phyloP scores from a whole-genome alignment of 1,140 invertebrate genomes.

The Cyrtorhinus lividipennis region DNA sequence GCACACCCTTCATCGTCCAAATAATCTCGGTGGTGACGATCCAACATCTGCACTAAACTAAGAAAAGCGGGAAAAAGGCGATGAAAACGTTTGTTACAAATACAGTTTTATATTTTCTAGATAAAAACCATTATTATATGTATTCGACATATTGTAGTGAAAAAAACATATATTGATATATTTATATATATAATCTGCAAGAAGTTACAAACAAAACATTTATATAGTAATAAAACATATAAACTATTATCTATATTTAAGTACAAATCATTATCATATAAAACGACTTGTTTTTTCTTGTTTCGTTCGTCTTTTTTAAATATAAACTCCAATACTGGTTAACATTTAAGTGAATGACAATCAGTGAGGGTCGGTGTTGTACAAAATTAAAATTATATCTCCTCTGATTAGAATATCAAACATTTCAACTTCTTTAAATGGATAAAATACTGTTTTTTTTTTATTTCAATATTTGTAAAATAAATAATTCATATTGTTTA shows the following conservation, averaged over 20 bases:
- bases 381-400: slow-evolving; percentile 21
- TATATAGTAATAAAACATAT: slow-evolving; percentile 25
- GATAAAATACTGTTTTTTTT: slow-evolving; percentile 23
- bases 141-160: slow-evolving; percentile 24
- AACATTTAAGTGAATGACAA: slow-evolving; percentile 20
- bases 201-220: slow-evolving; percentile 25
- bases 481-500: slow-evolving; percentile 22
- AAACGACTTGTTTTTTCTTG: slow-evolving; percentile 17
- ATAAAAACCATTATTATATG: slow-evolving; percentile 25
- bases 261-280: slow-evolving; percentile 23
- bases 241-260: slow-evolving; percentile 23
- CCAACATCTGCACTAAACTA: too few species aligned
- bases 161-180: slow-evolving; percentile 26
- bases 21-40: too few species aligned
- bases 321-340: slow-evolving; percentile 22
- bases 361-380: slow-evolving; percentile 19
- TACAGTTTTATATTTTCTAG: slow-evolving; percentile 25
- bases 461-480: slow-evolving; percentile 21
- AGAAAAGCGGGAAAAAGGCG: too few species aligned
- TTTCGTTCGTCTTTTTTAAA: slow-evolving; percentile 11
- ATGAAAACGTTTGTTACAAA: too few species aligned
- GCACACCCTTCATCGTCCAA: too few species aligned
- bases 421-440: slow-evolving; percentile 19
- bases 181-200: slow-evolving; percentile 24
- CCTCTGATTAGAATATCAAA: slow-evolving; percentile 22